Conservation (phyloP, 2,113 vertebrate genomes). For the Silurus meridionalis region DNA sequence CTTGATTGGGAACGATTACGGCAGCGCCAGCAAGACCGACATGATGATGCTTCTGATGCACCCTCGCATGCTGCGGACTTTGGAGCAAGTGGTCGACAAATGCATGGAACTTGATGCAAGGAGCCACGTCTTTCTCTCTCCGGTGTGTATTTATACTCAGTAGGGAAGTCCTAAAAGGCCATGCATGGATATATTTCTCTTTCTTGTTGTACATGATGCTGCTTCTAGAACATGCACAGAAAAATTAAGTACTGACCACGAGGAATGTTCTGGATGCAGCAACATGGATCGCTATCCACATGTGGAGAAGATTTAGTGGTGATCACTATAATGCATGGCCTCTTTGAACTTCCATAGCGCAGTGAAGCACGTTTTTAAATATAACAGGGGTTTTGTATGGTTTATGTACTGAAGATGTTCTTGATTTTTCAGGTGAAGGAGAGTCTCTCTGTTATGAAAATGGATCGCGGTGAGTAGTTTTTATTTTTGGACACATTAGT, state of each 20-base stretch:
- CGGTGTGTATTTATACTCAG: constrained; percentile 57
- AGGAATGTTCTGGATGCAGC: too few species aligned
- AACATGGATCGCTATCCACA: too few species aligned
- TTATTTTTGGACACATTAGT: neutral
- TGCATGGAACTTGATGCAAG: constrained; percentile 83
- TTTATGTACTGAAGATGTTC: neutral
- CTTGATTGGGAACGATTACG: constrained; percentile 76
- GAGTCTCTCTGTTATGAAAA: constrained; percentile 60
- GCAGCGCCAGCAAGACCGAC: constrained; percentile 77
- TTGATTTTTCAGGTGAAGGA: constrained; percentile 63
- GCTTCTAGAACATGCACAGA: too few species aligned
- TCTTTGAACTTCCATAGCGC: too few species aligned
- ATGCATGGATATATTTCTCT: too few species aligned
- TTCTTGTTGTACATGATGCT: too few species aligned
- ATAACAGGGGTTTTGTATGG: neutral
- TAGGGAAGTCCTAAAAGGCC: too few species aligned
- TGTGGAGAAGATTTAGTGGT: too few species aligned
- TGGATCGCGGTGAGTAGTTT: constrained; percentile 65
- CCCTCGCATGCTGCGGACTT: constrained; percentile 78
- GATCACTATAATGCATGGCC: too few species aligned
- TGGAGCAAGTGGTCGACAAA: constrained; percentile 87
- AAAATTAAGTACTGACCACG: too few species aligned
- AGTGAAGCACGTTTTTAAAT: neutral
- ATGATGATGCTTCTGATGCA: constrained; percentile 87
- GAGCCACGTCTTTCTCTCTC: constrained; percentile 66